Percentiles rank a stretch among this genome's conserved stretches.
Conservation (phyloP, 2,888 invertebrate genomes). For the Aspidiotus destructor region DNA sequence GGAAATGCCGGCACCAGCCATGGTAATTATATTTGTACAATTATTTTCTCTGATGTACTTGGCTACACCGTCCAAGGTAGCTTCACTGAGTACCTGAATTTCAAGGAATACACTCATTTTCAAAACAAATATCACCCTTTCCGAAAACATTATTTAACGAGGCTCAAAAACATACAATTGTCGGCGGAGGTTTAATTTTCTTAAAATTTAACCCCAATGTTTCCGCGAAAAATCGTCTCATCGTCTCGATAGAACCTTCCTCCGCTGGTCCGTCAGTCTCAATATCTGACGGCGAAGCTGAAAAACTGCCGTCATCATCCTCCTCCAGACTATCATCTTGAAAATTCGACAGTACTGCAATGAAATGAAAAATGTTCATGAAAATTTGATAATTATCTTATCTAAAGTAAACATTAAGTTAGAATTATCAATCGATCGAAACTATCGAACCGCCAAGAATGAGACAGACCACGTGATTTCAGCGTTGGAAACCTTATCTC, state of each 20-base stretch:
- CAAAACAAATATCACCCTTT: not conserved
- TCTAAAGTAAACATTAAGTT: too few species aligned
- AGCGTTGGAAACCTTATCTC: too few species aligned
- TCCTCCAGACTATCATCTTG: conserved; percentile 20
- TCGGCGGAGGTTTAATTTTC: conserved; percentile 18
- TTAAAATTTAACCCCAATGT: conserved; percentile 17
- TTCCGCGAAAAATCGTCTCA: conserved; percentile 23
- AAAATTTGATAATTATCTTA: too few species aligned
- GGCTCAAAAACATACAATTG: conserved; percentile 8
- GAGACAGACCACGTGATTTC: too few species aligned
- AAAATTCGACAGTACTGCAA: conserved; percentile 6
- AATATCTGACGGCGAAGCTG: conserved; percentile 23
- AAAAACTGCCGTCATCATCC: conserved; percentile 27
- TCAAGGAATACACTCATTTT: not conserved
- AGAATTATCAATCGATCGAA: too few species aligned
- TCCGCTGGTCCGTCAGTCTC: conserved; percentile 21
- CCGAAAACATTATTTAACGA: not conserved
- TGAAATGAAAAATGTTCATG: too few species aligned
- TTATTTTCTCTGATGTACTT: conserved; percentile 25
- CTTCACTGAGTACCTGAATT: conserved; percentile 23
- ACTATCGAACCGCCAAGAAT: too few species aligned
- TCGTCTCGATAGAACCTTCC: conserved; percentile 12
- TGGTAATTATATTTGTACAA: conserved; percentile 57
- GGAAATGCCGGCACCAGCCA: conserved; percentile 94
- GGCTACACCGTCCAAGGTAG: conserved; percentile 23